phyloP scores from a whole-genome alignment of 2,113 vertebrate species.

The Symphodus melops region DNA sequence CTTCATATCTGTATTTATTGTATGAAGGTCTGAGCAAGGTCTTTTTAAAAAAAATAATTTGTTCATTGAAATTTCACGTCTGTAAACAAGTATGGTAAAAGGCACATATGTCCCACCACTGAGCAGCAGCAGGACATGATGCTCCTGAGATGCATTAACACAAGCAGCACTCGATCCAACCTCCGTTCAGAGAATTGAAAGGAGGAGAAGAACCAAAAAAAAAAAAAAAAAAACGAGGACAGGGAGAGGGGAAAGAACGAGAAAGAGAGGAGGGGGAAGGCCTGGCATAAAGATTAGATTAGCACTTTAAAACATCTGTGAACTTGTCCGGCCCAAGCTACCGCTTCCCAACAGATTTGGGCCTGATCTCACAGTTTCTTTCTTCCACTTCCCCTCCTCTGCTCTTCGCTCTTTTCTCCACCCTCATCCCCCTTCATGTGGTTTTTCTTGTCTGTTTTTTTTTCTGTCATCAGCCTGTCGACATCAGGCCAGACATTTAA shows the following conservation, averaged over 20 bases:
- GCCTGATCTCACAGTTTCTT: constrained; percentile 78
- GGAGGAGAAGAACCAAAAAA: constrained; percentile 47
- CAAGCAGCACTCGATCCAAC: constrained; percentile 67
- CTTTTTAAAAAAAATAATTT: constrained; percentile 35
- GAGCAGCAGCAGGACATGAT: constrained; percentile 68
- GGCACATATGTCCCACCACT: constrained; percentile 47
- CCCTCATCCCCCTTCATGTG: constrained; percentile 34
- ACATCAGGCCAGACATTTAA: too few species aligned
- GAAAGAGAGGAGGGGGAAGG: constrained; percentile 67
- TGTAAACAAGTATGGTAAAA: constrained; percentile 75
- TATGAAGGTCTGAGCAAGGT: constrained; percentile 31
- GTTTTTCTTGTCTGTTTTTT: constrained; percentile 49
- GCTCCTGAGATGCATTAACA: constrained; percentile 84
- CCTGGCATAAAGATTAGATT: constrained; percentile 87
- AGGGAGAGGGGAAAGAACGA: constrained; percentile 45
- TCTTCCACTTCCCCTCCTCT: constrained; percentile 37
- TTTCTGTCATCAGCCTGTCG: neutral
- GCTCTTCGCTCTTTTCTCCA: constrained; percentile 39
- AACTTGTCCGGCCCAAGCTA: constrained; percentile 78
- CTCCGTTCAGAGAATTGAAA: constrained; percentile 44
- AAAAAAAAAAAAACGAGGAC: constrained; percentile 40
- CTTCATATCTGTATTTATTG: constrained; percentile 5
- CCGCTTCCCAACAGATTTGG: constrained; percentile 79
- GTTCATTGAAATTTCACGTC: constrained; percentile 74
- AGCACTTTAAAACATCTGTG: constrained; percentile 88